Evolutionary conservation across 2,888 invertebrate genomes (phyloP).

Genomic region (Opisthograptis luteolata): DNA sequence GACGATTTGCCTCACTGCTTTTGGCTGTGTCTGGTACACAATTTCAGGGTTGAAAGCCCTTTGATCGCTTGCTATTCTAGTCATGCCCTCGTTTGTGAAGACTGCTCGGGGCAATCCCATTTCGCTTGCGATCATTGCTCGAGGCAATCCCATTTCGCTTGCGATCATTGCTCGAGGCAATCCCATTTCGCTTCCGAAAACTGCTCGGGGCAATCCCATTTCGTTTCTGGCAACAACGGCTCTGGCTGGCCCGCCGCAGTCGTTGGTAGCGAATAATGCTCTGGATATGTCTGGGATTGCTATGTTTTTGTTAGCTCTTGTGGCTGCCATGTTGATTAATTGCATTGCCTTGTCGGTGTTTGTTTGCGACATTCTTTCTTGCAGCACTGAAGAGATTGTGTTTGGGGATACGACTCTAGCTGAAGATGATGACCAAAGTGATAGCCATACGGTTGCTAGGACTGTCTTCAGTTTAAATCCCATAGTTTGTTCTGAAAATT

Average conservation of each 20-base stretch:
- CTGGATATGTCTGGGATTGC: constrained; percentile 23
- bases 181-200: constrained; percentile 12
- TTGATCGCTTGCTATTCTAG: constrained; percentile 10
- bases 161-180: constrained; percentile 12
- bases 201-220: constrained; percentile 11
- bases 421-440: constrained; percentile 24
- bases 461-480: background rate
- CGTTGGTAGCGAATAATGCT: constrained; percentile 2
- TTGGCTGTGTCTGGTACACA: background rate
- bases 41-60: background rate
- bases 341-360: constrained; percentile 45
- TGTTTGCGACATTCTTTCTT: constrained; percentile 48
- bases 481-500: constrained; percentile 26
- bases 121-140: constrained; percentile 10
- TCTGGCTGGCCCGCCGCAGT: constrained; percentile 15
- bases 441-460: constrained; percentile 3
- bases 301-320: constrained; percentile 11
- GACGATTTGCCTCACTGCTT: background rate
- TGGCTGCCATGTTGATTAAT: constrained; percentile 33
- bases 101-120: constrained; percentile 13
- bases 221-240: constrained; percentile 3
- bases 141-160: constrained; percentile 14
- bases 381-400: constrained; percentile 38
- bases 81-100: constrained; percentile 13
- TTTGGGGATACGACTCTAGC: constrained; percentile 27